Conservation (phyloP, 2,797 vertebrate genomes). For the Pampus argenteus region DNA sequence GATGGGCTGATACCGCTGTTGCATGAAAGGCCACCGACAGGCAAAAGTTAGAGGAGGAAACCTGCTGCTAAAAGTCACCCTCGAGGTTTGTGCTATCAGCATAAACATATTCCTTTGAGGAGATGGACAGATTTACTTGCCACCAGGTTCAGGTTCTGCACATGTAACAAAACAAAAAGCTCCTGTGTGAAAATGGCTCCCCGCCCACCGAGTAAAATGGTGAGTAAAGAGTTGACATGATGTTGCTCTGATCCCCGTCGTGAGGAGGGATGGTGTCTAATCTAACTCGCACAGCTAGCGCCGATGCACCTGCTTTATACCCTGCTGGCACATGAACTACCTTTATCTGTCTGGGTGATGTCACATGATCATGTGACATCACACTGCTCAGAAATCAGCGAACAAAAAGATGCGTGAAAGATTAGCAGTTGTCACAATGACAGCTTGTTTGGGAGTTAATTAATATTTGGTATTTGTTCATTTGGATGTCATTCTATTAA, state of each 20-base stretch:
- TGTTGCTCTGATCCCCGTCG: conserved; percentile 54
- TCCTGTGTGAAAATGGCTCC: conserved; percentile 35
- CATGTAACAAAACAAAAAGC: conserved; percentile 21
- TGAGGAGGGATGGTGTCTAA: conserved; percentile 61
- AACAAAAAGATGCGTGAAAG: conserved; percentile 9
- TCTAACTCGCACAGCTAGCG: conserved; percentile 65
- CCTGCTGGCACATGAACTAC: conserved; percentile 59
- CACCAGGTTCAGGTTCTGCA: conserved; percentile 16
- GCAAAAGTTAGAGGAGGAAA: conserved; percentile 56
- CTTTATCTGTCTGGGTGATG: conserved; percentile 42
- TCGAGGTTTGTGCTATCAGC: conserved; percentile 62
- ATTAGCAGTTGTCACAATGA: conserved; percentile 36
- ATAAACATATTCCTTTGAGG: conserved; percentile 44
- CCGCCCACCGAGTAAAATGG: conserved; percentile 31
- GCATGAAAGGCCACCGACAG: conserved; percentile 71
- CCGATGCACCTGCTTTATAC: conserved; percentile 55
- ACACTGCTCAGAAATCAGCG: conserved; percentile 26
- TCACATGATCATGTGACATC: conserved; percentile 43
- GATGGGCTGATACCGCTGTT: conserved; percentile 73
- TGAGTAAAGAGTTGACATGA: conserved; percentile 44
- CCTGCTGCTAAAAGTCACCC: conserved; percentile 62
- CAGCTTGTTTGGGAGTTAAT: background rate
- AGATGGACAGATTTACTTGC: conserved; percentile 15
- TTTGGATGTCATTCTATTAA: background rate
- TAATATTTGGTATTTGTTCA: background rate